Percentiles rank a stretch among this genome's conserved stretches.
Evolutionary conservation across 2,113 vertebrate species (phyloP).

Genomic region (Chauna torquata): DNA sequence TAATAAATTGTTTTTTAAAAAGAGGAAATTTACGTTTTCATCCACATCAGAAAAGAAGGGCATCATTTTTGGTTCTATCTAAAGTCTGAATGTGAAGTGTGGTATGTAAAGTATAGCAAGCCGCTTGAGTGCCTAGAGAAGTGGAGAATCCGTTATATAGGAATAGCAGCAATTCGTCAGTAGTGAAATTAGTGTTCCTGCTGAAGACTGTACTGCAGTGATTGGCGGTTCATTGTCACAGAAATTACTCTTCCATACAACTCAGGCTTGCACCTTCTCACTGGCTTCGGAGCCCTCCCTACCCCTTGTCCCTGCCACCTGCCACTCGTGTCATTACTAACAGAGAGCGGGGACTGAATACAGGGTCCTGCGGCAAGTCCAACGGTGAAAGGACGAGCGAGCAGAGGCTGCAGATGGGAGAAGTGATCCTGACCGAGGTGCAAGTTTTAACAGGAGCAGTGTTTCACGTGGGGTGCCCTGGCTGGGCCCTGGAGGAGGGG

Average conservation of each 20-base stretch:
- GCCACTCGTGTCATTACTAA: background rate
- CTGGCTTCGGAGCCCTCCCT: background rate
- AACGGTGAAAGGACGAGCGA: background rate
- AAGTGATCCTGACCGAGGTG: background rate
- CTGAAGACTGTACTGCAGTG: background rate
- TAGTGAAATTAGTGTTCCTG: background rate
- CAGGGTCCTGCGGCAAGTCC: background rate
- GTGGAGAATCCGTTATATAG: background rate
- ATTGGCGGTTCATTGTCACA: background rate
- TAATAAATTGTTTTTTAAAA: background rate
- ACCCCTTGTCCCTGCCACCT: background rate
- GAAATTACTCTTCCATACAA: rapidly evolving
- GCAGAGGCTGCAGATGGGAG: background rate
- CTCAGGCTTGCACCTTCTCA: background rate
- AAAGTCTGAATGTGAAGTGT: background rate
- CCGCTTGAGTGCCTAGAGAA: background rate
- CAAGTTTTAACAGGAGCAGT: background rate
- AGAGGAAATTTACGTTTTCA: background rate
- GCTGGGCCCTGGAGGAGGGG: background rate
- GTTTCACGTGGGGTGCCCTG: background rate
- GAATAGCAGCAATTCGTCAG: background rate
- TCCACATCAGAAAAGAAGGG: background rate
- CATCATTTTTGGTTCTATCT: background rate
- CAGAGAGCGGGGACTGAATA: background rate
- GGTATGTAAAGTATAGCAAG: background rate